Percentiles rank a stretch among this genome's conserved stretches.
Conservation (phyloP, 2,113 vertebrate genomes). For the Dicentrarchus labrax region DNA sequence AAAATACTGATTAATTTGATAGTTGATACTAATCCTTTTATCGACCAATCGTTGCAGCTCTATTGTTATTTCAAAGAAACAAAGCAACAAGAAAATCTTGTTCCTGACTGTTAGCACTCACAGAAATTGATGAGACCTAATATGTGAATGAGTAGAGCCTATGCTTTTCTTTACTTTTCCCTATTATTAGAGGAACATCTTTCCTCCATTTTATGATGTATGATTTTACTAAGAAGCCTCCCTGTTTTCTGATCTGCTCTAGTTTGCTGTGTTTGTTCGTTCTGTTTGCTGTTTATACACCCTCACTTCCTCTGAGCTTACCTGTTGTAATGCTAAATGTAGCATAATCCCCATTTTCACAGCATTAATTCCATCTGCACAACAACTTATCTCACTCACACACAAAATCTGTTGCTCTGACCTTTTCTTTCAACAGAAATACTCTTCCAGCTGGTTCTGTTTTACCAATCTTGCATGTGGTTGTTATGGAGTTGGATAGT, state of each 20-base stretch:
- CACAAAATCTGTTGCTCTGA: background rate
- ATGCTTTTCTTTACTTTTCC: background rate
- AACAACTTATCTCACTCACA: background rate
- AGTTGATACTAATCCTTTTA: too few relatives aligned
- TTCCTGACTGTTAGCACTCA: background rate
- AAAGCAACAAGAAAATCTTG: background rate
- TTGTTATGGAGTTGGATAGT: background rate
- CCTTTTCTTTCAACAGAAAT: background rate
- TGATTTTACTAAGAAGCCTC: background rate
- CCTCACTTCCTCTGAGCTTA: slow-evolving; percentile 6
- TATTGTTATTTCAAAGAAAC: background rate
- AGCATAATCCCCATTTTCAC: slow-evolving; percentile 23
- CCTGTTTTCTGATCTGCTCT: background rate
- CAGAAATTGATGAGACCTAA: background rate
- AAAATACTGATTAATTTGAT: too few relatives aligned
- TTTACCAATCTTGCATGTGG: slow-evolving; percentile 1
- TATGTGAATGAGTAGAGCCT: background rate
- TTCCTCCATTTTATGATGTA: background rate
- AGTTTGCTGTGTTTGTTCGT: background rate
- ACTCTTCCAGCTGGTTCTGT: background rate
- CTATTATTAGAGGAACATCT: background rate
- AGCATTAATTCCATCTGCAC: background rate
- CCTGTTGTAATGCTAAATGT: slow-evolving; percentile 20
- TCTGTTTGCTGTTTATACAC: background rate
- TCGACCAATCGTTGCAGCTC: too few relatives aligned